phyloP scores from a whole-genome alignment of 2,888 invertebrate genomes.

The Lymantria monacha region DNA sequence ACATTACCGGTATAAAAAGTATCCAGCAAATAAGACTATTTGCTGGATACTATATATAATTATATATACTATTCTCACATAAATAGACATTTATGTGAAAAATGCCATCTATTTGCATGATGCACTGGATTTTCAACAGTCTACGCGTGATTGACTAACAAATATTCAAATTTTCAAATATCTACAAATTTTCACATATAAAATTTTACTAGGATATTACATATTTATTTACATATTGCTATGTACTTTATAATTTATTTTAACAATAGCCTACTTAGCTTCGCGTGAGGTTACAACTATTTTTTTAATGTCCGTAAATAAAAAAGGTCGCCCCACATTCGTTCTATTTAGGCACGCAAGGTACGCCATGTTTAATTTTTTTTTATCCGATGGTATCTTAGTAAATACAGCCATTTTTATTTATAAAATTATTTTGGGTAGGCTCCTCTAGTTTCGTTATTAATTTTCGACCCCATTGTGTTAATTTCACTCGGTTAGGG shows the following conservation, averaged over 20 bases:
- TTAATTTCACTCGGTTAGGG: slow-evolving; percentile 10
- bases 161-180: no score
- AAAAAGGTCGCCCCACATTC: slow-evolving; percentile 39
- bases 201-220: no score
- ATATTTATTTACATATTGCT: no score
- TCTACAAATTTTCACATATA: no score
- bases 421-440: slow-evolving; percentile 17
- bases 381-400: slow-evolving; percentile 37
- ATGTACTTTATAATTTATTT: slow-evolving; percentile 20
- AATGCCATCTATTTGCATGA: no score
- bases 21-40: no score
- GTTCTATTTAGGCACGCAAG: slow-evolving; percentile 49
- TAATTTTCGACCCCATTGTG: slow-evolving; percentile 20
- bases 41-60: no score
- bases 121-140: no score
- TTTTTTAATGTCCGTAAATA: slow-evolving; percentile 31
- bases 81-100: no score
- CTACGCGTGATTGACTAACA: no score
- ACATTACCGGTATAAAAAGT: no score
- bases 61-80: no score
- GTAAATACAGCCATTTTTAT: slow-evolving; percentile 16
- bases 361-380: slow-evolving; percentile 32
- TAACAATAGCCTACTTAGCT: slow-evolving; percentile 16
- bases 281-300: slow-evolving; percentile 42
- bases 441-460: slow-evolving; percentile 21